phyloP scores from a whole-genome alignment of 2,797 vertebrate genomes.

The Galagoides demidoff region DNA sequence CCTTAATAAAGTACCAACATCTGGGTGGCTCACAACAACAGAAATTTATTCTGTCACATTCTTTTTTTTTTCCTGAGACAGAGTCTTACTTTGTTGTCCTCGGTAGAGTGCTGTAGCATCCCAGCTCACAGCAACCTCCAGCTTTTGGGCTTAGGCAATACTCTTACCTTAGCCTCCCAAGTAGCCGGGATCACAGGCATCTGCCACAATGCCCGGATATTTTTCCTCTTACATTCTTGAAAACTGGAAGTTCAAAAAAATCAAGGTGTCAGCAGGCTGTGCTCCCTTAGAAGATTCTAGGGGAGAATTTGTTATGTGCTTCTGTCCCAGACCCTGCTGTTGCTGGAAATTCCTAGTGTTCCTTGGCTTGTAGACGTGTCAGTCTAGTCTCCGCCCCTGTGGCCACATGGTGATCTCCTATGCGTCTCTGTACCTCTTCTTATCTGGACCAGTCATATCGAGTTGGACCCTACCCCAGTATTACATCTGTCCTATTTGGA shows the following conservation, averaged over 20 bases:
- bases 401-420: accelerated
- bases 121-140: no score
- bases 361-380: background rate
- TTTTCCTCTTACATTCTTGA: background rate
- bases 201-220: no score
- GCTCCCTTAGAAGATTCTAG: background rate
- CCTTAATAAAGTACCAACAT: background rate
- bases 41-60: background rate
- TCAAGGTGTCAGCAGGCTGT: accelerated
- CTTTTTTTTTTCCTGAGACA: background rate
- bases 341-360: background rate
- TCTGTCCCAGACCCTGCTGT: background rate
- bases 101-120: no score
- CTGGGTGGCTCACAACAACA: background rate
- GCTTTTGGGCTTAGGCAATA: no score
- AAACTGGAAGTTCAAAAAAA: background rate
- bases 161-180: no score
- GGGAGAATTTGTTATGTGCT: background rate
- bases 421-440: background rate
- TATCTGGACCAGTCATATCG: background rate
- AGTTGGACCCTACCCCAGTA: background rate
- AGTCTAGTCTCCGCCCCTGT: background rate
- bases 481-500: background rate
- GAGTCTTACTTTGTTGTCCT: no score
- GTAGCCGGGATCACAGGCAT: no score